These are phyloP conservation scores for Apodemus agrarius DNA, from an alignment of 2,797 vertebrate genomes.

Conservation along the genomic window DNA sequence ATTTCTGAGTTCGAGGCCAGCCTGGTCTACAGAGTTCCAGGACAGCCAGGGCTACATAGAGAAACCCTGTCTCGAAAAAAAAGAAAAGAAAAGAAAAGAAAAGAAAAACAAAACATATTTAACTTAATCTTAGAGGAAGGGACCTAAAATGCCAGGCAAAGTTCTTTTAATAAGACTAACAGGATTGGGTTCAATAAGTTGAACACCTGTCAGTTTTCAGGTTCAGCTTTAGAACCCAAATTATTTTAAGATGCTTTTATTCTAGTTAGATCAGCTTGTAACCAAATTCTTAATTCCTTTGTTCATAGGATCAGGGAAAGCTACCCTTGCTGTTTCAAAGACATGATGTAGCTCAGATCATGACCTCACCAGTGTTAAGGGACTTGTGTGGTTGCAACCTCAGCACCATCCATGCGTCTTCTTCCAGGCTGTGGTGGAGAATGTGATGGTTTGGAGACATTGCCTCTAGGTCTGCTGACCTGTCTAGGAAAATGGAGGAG, in stretches of 20 bases:
- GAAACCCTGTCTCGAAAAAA: too few species aligned
- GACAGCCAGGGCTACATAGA: too few species aligned
- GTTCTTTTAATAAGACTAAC: not conserved
- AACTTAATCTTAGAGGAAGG: not conserved
- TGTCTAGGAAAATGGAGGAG: not conserved
- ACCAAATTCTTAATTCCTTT: not conserved
- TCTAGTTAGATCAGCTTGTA: not conserved
- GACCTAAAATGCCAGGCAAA: not conserved
- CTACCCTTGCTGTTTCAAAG: not conserved
- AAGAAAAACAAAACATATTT: too few species aligned
- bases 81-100: too few species aligned
- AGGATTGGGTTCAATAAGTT: not conserved
- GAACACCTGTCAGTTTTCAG: not conserved
- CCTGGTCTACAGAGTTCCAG: too few species aligned
- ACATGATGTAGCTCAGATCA: not conserved
- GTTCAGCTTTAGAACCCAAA: constrained; percentile 9
- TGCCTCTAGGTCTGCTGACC: not conserved
- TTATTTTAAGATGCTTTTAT: constrained; percentile 9
- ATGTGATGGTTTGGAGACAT: not conserved
- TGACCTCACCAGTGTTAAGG: not conserved
- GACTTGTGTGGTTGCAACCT: not conserved
- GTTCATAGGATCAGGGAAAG: not conserved
- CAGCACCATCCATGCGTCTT: not conserved
- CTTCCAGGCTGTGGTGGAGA: too few species aligned
- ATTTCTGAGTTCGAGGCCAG: too few species aligned